Base-by-base conservation (phyloP, 2,888 invertebrate genomes). In the Zele albiditarsus region DNA sequence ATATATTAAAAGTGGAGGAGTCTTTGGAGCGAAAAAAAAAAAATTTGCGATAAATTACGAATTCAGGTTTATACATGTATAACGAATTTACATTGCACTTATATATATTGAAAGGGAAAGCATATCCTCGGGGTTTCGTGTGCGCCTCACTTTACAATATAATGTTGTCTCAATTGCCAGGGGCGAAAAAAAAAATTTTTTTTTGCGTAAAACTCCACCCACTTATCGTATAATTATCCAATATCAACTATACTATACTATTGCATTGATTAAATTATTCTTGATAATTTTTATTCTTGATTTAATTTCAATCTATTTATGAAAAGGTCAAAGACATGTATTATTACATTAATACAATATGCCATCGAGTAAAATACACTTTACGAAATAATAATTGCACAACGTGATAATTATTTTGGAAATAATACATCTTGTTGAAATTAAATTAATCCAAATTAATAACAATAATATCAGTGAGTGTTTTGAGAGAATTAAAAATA, bases 91-190 rank as follows among this genome's bases (percentile, higher is more conserved):
- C 14, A 71, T 46, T 49, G 63, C 31, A 28, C 23, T 27, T 16
- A 28, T 38, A 23, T 65, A 62, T 73, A 69, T 73, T 73, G 68
- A 75, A 69, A 76, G 71, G 76, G 78, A 78, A 78, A 80, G 76
- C 73, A 77, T 76, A n/a, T 77, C 80, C 80, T 73, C 57, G 53
- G 77, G 78, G 76, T 80, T 76, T 73, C 76, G 76, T 78, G 73
- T 71, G 65, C 28, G 62, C n/a, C 28, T 62, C n/a, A 68, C 71
- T 60, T 46, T 53, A 57, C 53, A 10, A 70, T 69, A 69, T 75
- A 78, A 74, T 77, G 77, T 77, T 73, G 74, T 78, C 75, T 77
- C 66, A 74, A 65, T 73, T 23, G 77, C 80, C 76, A 68, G 62
- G n/a, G 79, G 80, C 76, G 63, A n/a, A 20, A 10, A 12, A 58